Percentiles rank a stretch among this genome's conserved stretches.
Conservation (phyloP, 2,888 invertebrate species). For the Drosophila suboccidentalis region DNA sequence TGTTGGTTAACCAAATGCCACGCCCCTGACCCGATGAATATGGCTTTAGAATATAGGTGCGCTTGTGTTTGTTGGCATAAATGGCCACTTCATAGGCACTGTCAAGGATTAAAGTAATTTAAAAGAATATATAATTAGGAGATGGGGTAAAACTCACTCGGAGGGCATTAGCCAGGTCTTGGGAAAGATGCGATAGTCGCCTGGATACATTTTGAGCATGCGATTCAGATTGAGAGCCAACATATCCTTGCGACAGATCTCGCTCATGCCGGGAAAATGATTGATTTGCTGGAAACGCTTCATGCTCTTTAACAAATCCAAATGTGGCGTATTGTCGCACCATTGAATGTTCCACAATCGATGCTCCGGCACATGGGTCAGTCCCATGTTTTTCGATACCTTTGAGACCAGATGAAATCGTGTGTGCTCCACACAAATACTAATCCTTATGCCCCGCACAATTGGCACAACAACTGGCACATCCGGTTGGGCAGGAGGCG, state of each 20-base stretch:
- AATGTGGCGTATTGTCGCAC: constrained; percentile 93
- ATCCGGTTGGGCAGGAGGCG: constrained; percentile 21
- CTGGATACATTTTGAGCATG: constrained; percentile 94
- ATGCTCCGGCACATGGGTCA: constrained; percentile 88
- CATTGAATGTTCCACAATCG: constrained; percentile 96
- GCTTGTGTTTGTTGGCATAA: constrained; percentile 87
- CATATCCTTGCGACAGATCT: constrained; percentile 95
- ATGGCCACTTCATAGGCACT: constrained; percentile 90
- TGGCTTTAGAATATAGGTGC: constrained; percentile 95
- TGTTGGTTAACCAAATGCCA: constrained; percentile 94
- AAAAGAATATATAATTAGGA: background rate
- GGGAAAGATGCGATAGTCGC: constrained; percentile 96
- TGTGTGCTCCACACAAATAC: constrained; percentile 82
- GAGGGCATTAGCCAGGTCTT: constrained; percentile 97
- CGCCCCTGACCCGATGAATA: constrained; percentile 96
- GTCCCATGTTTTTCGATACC: constrained; percentile 81
- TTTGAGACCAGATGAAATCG: constrained; percentile 78
- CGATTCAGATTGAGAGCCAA: constrained; percentile 95
- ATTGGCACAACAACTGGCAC: constrained; percentile 34
- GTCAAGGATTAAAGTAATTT: no score
- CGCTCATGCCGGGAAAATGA: constrained; percentile 96
- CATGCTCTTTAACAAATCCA: constrained; percentile 95
- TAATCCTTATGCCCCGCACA: constrained; percentile 56
- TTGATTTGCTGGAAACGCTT: constrained; percentile 96
- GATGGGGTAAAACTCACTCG: constrained; percentile 88